Evolutionary conservation across 2,888 invertebrate genomes (phyloP).

Genomic region (Strigamia crassipes): DNA sequence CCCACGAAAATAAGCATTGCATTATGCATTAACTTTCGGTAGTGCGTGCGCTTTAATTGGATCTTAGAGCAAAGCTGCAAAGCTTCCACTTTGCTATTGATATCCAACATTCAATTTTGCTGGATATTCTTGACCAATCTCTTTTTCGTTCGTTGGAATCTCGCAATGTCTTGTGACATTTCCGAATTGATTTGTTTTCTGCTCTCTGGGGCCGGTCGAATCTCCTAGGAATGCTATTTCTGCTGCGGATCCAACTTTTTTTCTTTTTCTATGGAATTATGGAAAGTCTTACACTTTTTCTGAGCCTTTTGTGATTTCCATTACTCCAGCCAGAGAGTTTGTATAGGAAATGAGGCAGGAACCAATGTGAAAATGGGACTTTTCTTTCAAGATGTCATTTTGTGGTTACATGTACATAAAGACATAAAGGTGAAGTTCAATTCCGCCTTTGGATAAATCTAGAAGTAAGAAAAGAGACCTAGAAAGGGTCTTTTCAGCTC

Average conservation of each 20-base stretch:
- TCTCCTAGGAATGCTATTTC: constrained; percentile 19
- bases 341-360: neutral
- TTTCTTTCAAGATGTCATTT: neutral
- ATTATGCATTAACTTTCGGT: constrained; percentile 7
- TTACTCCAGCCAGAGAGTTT: neutral
- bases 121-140: neutral
- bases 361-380: neutral
- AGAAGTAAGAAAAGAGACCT: no score
- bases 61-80: neutral
- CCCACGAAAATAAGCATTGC: neutral
- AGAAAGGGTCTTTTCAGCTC: no score
- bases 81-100: constrained; percentile 24
- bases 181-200: constrained; percentile 42
- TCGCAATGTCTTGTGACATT: constrained; percentile 35
- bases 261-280: neutral
- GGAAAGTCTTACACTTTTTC: constrained; percentile 24
- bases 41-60: neutral
- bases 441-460: no score
- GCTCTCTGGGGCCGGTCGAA: neutral
- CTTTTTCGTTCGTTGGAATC: neutral
- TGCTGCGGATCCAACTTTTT: neutral
- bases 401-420: neutral
- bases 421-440: no score
- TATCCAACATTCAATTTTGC: constrained; percentile 30
- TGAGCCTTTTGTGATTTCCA: constrained; percentile 8